Evolutionary conservation across 2,888 invertebrate species (phyloP), one percentile per base, ranked within the genome.

Genomic region (Drosophila nr. perissopoda): DNA sequence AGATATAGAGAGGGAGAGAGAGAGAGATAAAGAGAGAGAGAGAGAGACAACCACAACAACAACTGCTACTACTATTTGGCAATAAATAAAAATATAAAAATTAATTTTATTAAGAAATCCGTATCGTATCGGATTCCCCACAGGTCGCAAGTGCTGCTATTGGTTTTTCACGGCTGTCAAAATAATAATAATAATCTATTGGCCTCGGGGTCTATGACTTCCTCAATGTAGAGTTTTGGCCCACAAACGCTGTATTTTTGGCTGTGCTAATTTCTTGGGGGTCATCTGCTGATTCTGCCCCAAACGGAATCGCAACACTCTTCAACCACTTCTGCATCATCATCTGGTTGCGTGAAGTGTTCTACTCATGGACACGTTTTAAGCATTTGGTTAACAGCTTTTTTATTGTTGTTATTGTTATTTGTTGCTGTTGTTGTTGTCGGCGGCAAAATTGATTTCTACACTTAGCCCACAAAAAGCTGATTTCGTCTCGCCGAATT

Each of bases 321-420:
- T 64, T 49, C 36, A 31, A 31, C 57, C 21, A 53, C 40, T 51
- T 38, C 40, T 51, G 36, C 51, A 18, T 18, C 49, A 49, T 49
- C 49, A 27, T 51, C 29, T 51, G 21, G 40, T 29, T 60, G 65
- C 60, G 54, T 78, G 72, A 70, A 82, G 85, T 74, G 60, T 66
- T 71, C 83, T 76, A 74, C 80, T 85, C 83, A 64, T 52, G 83
- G 68, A 77, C 83, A 85, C 80, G 74, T 77, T 77, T 77, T 67
- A 80, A 83, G 81, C 77, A 49, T 70, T 81, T 72, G 69, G 62
- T 53, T 77, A 83, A 81, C 83, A 81, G 75, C 66, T 74, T 74
- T 76, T 76, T 76, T 67, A 29, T 51, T n/a, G 25, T 25, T 53
- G 51, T 34, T 53, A 4, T 49, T 40, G 38, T 33, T 67, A 31